Conservation (phyloP, 1,140 invertebrate species). For the Drosophila ohnishii region DNA sequence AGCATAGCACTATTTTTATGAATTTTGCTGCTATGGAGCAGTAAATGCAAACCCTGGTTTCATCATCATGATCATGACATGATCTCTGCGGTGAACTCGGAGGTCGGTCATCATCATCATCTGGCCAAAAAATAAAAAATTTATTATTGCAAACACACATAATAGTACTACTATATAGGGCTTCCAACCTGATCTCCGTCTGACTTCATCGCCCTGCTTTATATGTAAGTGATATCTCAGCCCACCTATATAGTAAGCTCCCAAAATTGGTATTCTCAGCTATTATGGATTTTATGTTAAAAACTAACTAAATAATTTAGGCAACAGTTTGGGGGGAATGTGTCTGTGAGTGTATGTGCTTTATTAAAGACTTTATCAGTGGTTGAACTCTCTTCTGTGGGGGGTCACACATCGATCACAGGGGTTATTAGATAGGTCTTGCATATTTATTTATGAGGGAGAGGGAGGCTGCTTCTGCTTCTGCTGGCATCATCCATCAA, state of each 20-base stretch:
- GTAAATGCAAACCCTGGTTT: too few species aligned
- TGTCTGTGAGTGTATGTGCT: neutral
- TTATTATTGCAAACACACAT: slow-evolving; percentile 8
- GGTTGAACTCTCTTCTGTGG: slow-evolving; percentile 2
- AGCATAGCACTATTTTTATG: too few species aligned
- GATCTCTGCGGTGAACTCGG: slow-evolving; percentile 17
- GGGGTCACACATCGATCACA: neutral
- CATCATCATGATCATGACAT: slow-evolving; percentile 6
- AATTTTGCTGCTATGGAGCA: too few species aligned
- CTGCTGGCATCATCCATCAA: slow-evolving; percentile 2
- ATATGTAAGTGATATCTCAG: slow-evolving; percentile 24
- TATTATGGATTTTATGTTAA: neutral
- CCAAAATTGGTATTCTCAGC: slow-evolving; percentile 14
- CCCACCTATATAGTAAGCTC: slow-evolving; percentile 6
- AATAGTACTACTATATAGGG: slow-evolving; percentile 16
- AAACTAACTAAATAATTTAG: neutral
- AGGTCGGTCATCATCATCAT: slow-evolving; percentile 22
- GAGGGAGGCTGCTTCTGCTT: neutral
- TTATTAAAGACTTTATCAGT: slow-evolving; percentile 12
- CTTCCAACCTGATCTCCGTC: slow-evolving; percentile 13
- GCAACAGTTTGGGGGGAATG: neutral
- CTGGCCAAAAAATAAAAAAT: slow-evolving; percentile 17
- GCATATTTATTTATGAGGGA: neutral
- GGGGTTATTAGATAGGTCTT: neutral
- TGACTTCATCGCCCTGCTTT: slow-evolving; percentile 39